A percentile compares a stretch with the other conserved stretches of the same genome.
Evolutionary conservation across 2,113 vertebrate species (phyloP).

Genomic region (Ia io): DNA sequence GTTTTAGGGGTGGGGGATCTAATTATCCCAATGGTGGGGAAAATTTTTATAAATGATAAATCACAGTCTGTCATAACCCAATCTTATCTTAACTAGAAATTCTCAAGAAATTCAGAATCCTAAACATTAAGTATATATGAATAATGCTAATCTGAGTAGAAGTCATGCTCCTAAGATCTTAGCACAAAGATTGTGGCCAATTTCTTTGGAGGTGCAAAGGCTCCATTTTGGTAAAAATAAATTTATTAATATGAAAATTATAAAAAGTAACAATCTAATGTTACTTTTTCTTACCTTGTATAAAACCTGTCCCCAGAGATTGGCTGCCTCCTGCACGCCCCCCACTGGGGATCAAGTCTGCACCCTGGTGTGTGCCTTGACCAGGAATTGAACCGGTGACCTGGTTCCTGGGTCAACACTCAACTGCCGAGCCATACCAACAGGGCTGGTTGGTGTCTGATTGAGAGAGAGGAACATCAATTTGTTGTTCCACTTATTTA

Average conservation of each 20-base stretch:
- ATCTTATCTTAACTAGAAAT: constrained; percentile 17
- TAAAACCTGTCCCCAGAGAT: neutral
- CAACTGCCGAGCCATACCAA: too few relatives aligned
- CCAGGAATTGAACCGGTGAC: too few relatives aligned
- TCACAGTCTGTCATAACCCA: neutral
- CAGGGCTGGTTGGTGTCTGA: too few relatives aligned
- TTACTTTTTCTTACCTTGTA: neutral
- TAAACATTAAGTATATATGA: neutral
- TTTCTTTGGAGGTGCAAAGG: constrained; percentile 15
- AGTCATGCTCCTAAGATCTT: neutral
- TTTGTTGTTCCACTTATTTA: neutral
- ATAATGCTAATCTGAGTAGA: constrained; percentile 33
- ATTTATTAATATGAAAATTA: neutral
- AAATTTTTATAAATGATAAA: constrained; percentile 22
- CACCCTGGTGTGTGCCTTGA: too few relatives aligned
- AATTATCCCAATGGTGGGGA: neutral
- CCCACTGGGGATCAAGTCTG: too few relatives aligned
- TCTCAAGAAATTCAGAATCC: neutral
- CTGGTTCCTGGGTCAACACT: too few relatives aligned
- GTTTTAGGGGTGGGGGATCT: neutral
- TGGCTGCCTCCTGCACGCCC: too few relatives aligned
- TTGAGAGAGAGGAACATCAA: neutral
- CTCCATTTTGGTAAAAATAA: constrained; percentile 19
- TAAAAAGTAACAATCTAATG: neutral
- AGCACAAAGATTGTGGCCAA: neutral